phyloP scores from a whole-genome alignment of 1,140 invertebrate species.

The Ylistrum balloti region DNA sequence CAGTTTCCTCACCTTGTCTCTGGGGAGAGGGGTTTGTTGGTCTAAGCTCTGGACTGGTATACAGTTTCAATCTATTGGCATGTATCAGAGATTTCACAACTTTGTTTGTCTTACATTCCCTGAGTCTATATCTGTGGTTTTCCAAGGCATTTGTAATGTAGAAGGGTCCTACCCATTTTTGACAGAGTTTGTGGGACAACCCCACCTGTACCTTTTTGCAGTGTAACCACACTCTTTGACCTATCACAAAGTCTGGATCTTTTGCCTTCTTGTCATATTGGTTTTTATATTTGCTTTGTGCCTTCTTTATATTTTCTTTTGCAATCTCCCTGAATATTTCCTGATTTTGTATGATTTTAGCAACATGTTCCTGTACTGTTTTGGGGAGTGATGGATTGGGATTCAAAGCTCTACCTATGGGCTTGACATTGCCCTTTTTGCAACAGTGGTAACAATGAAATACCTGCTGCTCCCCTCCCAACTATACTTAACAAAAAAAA shows the following conservation, averaged over 20 bases:
- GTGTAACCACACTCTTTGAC: slow-evolving; percentile 48
- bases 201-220: slow-evolving; percentile 40
- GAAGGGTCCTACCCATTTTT: slow-evolving; percentile 53
- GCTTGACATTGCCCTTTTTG: too few species aligned
- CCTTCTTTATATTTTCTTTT: slow-evolving; percentile 48
- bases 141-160: slow-evolving; percentile 46
- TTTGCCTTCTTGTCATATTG: slow-evolving; percentile 53
- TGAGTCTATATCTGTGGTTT: slow-evolving; percentile 52
- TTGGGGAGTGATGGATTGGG: slow-evolving; percentile 50
- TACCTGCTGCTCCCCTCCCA: too few species aligned
- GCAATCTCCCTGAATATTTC: slow-evolving; percentile 50
- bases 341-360: slow-evolving; percentile 45
- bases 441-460: too few species aligned
- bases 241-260: slow-evolving; percentile 46
- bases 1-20: slow-evolving; percentile 5
- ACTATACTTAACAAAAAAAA: too few species aligned
- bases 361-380: slow-evolving; percentile 41
- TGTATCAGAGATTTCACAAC: slow-evolving; percentile 41
- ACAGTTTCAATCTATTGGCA: slow-evolving; percentile 49
- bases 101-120: slow-evolving; percentile 51
- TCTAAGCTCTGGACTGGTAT: slow-evolving; percentile 25
- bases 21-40: slow-evolving; percentile 44
- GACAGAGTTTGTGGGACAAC: slow-evolving; percentile 48
- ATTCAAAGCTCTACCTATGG: slow-evolving; percentile 51
- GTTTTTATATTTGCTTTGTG: slow-evolving; percentile 49